Conservation (phyloP, 1,140 invertebrate genomes). For the Pomacea maculata region DNA sequence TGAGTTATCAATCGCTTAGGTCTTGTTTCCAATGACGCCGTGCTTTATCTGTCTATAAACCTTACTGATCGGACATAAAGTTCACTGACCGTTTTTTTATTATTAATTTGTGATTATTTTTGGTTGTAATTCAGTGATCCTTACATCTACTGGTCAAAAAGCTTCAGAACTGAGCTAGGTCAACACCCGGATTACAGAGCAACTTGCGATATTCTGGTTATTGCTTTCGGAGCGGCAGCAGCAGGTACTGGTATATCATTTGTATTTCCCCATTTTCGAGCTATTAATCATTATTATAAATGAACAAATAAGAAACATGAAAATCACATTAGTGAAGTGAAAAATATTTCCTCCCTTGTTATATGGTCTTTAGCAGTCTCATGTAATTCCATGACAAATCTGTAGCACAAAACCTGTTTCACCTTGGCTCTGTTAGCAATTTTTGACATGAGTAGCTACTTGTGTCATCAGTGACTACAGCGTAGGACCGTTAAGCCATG, state of each 20-base stretch:
- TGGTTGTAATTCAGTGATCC: constrained; percentile 27
- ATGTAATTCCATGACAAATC: no score
- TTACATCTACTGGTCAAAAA: constrained; percentile 33
- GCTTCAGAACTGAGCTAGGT: constrained; percentile 25
- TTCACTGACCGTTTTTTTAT: not conserved
- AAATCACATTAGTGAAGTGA: not conserved
- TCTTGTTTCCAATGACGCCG: constrained; percentile 10
- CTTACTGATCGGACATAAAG: no score
- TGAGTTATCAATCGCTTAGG: no score
- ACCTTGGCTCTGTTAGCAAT: not conserved
- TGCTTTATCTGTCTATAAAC: not conserved
- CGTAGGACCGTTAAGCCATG: no score
- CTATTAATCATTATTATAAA: constrained; percentile 6
- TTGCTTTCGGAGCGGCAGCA: constrained; percentile 49
- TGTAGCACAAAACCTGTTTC: not conserved
- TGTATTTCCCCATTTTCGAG: not conserved
- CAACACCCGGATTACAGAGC: constrained; percentile 28
- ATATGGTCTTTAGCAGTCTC: not conserved
- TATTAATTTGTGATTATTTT: constrained; percentile 9
- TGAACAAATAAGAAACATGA: not conserved
- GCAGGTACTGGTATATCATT: constrained; percentile 37
- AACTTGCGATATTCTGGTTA: constrained; percentile 39
- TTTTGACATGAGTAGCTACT: not conserved
- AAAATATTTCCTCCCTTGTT: not conserved
- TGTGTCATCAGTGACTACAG: not conserved